Evolutionary conservation across 2,888 invertebrate genomes (phyloP).

Genomic region (Tetranychus truncatus): DNA sequence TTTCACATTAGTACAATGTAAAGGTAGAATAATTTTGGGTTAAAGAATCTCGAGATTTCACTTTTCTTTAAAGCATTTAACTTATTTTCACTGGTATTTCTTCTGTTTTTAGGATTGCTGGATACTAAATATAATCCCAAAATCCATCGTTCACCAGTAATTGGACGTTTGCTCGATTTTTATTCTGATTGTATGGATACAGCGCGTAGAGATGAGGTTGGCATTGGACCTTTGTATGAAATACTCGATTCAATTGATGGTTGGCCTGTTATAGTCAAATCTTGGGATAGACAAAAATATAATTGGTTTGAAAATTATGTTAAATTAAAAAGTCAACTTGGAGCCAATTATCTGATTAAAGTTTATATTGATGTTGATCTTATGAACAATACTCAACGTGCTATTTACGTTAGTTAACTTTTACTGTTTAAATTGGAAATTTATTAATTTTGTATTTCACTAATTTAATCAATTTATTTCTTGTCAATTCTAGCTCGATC

Average conservation of each 20-base stretch:
- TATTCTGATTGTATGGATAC: conserved; percentile 12
- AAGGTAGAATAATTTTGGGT: no score
- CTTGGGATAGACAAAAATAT: not conserved
- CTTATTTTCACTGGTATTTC: not conserved
- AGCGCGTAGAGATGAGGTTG: not conserved
- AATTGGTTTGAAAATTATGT: not conserved
- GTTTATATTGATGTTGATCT: conserved; percentile 8
- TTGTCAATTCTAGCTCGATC: not conserved
- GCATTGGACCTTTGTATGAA: not conserved
- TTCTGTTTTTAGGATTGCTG: conserved; percentile 10
- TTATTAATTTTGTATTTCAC: not conserved
- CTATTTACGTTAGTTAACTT: conserved; percentile 6
- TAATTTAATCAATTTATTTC: not conserved
- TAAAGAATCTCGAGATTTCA: no score
- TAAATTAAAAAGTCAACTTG: not conserved
- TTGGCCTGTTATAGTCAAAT: conserved; percentile 3
- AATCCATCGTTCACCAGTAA: not conserved
- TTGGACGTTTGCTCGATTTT: not conserved
- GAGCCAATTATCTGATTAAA: conserved; percentile 4
- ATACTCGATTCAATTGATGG: conserved; percentile 8
- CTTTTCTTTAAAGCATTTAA: not conserved
- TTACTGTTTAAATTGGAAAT: not conserved
- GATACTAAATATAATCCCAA: conserved; percentile 8
- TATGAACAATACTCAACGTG: not conserved
- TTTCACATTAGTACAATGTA: no score